These are phyloP conservation scores for Camponotus pennsylvanicus DNA, from an alignment of 1,140 invertebrate species.

Conservation along the genomic window DNA sequence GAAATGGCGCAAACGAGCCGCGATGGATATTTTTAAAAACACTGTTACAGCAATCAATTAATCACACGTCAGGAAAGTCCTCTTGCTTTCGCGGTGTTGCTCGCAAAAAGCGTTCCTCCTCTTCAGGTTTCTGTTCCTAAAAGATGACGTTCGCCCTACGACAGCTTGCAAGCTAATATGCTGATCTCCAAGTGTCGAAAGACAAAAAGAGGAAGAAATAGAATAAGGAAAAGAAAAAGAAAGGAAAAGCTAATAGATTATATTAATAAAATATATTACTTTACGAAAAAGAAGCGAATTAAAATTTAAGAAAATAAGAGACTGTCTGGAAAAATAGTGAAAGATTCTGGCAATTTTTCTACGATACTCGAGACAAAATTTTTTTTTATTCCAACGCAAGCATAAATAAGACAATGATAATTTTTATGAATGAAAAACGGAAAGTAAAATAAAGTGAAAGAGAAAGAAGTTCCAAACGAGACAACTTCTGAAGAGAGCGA, in stretches of 20 bases:
- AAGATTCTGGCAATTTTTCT: neutral
- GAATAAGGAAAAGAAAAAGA: slow-evolving; percentile 1
- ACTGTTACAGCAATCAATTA: slow-evolving; percentile 28
- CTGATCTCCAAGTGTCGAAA: slow-evolving; percentile 25
- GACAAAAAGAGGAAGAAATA: slow-evolving; percentile 39
- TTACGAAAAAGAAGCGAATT: slow-evolving; percentile 19
- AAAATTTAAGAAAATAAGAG: slow-evolving; percentile 1
- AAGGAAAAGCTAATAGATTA: slow-evolving; percentile 23
- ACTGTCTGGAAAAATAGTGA: neutral
- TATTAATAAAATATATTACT: slow-evolving; percentile 12
- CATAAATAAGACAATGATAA: neutral
- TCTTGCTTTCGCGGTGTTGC: slow-evolving; percentile 22
- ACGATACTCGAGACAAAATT: neutral
- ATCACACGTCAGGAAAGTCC: slow-evolving; percentile 5
- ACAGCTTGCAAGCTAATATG: slow-evolving; percentile 37
- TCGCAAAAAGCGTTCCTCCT: slow-evolving; percentile 53
- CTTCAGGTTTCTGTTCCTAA: slow-evolving; percentile 43
- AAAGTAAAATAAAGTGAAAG: neutral
- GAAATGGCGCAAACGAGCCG: slow-evolving; percentile 44
- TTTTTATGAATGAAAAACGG: neutral
- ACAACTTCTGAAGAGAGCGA: neutral
- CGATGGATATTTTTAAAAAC: slow-evolving; percentile 16
- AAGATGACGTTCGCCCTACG: slow-evolving; percentile 41
- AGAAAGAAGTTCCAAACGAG: neutral
- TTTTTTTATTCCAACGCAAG: neutral